Evolutionary conservation across 2,888 invertebrate genomes (phyloP).

Genomic region (Baronia brevicornis): DNA sequence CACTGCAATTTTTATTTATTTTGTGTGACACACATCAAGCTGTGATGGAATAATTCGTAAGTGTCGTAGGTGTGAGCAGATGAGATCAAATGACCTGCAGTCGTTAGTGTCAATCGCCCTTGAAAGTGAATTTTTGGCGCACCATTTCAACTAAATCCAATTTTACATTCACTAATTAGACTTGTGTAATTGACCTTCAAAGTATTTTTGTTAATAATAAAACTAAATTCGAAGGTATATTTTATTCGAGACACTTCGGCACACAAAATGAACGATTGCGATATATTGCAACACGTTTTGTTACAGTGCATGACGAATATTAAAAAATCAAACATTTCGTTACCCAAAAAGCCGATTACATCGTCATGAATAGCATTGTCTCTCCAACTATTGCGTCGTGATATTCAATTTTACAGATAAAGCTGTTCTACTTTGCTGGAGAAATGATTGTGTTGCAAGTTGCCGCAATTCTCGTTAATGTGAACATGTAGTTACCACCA

Average conservation of each 20-base stretch:
- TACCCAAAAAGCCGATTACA: too few species aligned
- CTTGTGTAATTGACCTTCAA: conserved; percentile 30
- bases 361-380: too few species aligned
- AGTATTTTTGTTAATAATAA: too few species aligned
- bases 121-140: conserved; percentile 37
- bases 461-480: conserved; percentile 20
- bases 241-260: too few species aligned
- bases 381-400: too few species aligned
- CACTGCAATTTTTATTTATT: conserved; percentile 6
- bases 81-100: conserved; percentile 25
- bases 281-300: too few species aligned
- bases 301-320: too few species aligned
- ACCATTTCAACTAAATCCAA: conserved; percentile 25
- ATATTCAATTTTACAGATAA: background rate
- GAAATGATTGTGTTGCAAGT: conserved; percentile 15
- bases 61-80: conserved; percentile 10
- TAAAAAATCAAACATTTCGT: too few species aligned
- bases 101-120: conserved; percentile 41
- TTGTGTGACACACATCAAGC: conserved; percentile 9
- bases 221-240: too few species aligned
- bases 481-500: conserved; percentile 45
- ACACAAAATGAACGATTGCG: too few species aligned
- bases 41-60: too few species aligned
- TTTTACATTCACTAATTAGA: conserved; percentile 30
- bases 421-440: too few species aligned